Conservation (phyloP, 2,113 vertebrate genomes). For the Aegotheles bennettii region DNA sequence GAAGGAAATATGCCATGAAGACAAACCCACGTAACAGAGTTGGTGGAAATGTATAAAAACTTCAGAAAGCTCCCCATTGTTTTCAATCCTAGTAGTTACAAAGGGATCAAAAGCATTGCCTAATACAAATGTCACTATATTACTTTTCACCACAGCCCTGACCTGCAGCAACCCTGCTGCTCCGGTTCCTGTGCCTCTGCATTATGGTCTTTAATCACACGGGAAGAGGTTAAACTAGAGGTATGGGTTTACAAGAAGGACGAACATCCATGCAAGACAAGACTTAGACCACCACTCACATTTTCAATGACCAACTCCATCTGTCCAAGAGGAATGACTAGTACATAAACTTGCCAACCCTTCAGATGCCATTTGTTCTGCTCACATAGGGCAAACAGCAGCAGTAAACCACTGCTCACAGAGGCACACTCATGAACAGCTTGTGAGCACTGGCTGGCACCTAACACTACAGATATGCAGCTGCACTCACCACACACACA, state of each 20-base stretch:
- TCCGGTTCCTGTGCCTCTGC: neutral
- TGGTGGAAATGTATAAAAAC: neutral
- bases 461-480: neutral
- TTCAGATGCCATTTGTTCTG: neutral
- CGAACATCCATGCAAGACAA: neutral
- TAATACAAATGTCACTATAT: neutral
- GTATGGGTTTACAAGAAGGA: neutral
- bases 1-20: neutral
- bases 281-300: neutral
- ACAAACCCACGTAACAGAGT: neutral
- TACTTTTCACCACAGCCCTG: neutral
- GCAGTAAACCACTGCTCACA: neutral
- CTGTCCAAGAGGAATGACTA: neutral
- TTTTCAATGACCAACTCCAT: neutral
- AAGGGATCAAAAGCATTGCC: neutral
- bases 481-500: neutral
- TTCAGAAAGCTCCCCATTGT: neutral
- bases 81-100: neutral
- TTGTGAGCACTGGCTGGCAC: neutral
- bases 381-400: neutral
- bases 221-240: neutral
- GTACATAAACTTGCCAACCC: neutral
- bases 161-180: neutral
- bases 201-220: neutral
- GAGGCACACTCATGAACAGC: neutral